Evolutionary conservation across 2,888 invertebrate genomes (phyloP).

Genomic region (Amphipyra tragopoginis): DNA sequence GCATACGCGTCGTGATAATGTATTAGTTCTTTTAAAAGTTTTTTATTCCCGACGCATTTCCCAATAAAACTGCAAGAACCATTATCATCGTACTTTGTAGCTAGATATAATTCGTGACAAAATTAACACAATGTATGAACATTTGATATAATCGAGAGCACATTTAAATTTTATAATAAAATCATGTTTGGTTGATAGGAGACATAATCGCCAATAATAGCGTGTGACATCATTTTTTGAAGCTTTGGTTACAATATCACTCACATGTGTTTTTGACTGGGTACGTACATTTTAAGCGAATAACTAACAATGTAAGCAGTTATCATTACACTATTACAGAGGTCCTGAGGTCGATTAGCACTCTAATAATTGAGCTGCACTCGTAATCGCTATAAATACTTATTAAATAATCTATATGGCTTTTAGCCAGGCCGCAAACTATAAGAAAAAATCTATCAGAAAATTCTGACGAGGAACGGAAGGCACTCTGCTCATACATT

Average conservation of each 20-base stretch:
- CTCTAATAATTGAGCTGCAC: too few species aligned
- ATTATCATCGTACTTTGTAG: neutral
- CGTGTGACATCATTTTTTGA: constrained; percentile 42
- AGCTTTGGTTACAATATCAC: constrained; percentile 44
- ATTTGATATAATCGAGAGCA: constrained; percentile 13
- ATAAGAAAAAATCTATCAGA: too few species aligned
- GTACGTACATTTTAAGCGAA: constrained; percentile 15
- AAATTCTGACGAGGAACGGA: too few species aligned
- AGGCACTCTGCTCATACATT: too few species aligned
- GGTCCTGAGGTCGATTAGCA: neutral
- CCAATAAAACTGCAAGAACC: neutral
- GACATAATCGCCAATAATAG: constrained; percentile 43
- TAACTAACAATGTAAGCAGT: neutral
- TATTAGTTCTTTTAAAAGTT: neutral
- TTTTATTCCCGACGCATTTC: neutral
- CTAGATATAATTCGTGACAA: neutral
- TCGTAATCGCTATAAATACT: too few species aligned
- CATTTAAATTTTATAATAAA: constrained; percentile 27
- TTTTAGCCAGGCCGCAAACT: too few species aligned
- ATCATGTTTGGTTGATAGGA: constrained; percentile 38
- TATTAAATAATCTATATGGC: too few species aligned
- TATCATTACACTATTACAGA: neutral
- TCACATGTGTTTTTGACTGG: constrained; percentile 38
- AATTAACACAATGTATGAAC: neutral
- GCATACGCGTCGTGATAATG: too few species aligned